Base-by-base conservation (phyloP, 2,797 vertebrate genomes). In the Odontamblyopus lacepedii region DNA sequence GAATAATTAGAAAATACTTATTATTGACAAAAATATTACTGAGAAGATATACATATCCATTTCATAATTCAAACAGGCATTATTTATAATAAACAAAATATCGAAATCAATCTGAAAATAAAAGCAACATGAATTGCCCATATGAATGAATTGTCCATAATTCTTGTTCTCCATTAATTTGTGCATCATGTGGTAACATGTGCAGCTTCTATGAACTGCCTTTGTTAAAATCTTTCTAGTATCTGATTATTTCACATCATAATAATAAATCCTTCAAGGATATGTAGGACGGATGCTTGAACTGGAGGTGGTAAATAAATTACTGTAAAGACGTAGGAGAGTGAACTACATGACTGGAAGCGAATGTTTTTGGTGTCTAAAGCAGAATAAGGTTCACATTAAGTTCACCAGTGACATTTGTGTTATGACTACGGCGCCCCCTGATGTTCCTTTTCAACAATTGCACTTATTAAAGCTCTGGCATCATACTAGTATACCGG, bases 1-100 rank as follows among this genome's bases (percentile, higher is more conserved):
- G 92, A 90, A 75, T 90, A 87, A 91, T 90, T 90, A 90, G 79
- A 92, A 91, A 93, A 92, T 91, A 91, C 85, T 91, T 88, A 88
- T 84, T 88, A 89, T 83, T 55, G 90, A 91, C 88, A 91, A 92
- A 91, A 93, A 91, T 91, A 90, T 89, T 87, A 92, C 85, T 89
- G 87, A 90, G 86, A 91, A 90, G 89, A 90, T 91, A 90, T 88
- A 91, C 88, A 92, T 90, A 90, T 85, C 90, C 63, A 63, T 63
- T 63, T 63, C 35, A 63, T 63, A 44, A 38, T 23, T 38, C 2
- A 6, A 63, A 63, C 62, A 65, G 26, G 63, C 63, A 65, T 65
- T 75, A 69, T 70, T 85, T 73, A 74, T 86, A 85, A 89, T 86
- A 82, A 85, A 87, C 72, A 78, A 90, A 88, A 84, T 83, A 81